Base-by-base conservation (phyloP, 1,140 invertebrate species). In the Eumaeus atala region DNA sequence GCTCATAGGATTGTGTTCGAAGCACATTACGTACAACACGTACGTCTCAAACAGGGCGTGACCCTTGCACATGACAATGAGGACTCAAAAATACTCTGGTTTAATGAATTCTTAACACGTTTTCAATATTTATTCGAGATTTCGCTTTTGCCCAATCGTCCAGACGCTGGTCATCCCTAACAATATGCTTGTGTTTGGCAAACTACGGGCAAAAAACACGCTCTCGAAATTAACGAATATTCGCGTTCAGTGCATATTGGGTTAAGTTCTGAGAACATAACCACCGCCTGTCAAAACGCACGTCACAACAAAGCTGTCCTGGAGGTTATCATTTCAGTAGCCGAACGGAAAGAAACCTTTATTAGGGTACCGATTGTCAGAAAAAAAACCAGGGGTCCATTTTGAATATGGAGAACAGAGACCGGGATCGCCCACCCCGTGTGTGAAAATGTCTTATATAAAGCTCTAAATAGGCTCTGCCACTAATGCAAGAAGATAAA, bases 291-390 rank as follows among this genome's bases (percentile, higher is more conserved):
- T 74, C 62, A 65, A 50, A 56, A 54, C 59, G 65, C 67, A 60
- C 38, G 50, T 54, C 55, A 44, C 38, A 51, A 57, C 59, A 59
- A 64, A 66, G 63, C 59, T 52, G 51, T 67, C 71, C 71, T 72
- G 63, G 48, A 66, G 57, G 60, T 65, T 63, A 72, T 80, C 67
- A 72, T 71, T 70, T 72, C 66, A 66, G 72, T 64, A 67, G 64
- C 64, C 50, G 50, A 75, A 64, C 59, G 61, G 67, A 37, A 53
- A 66, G 66, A 70, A 64, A 52, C 18, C 38, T 62, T 66, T 68
- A 74, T 73, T 74, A 71, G 64, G 62, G 62, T 56, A 53, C 67
- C 62, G 63, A 48, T n/a, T n/a, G n/a, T n/a, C n/a, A 8, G 40
- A 49, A 34, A 61, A 57, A 66, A 69, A 63, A 67, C 62, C 51